A percentile compares a stretch with the other conserved stretches of the same genome.
Conservation (phyloP, 2,888 invertebrate genomes). For the Watsonalla binaria region DNA sequence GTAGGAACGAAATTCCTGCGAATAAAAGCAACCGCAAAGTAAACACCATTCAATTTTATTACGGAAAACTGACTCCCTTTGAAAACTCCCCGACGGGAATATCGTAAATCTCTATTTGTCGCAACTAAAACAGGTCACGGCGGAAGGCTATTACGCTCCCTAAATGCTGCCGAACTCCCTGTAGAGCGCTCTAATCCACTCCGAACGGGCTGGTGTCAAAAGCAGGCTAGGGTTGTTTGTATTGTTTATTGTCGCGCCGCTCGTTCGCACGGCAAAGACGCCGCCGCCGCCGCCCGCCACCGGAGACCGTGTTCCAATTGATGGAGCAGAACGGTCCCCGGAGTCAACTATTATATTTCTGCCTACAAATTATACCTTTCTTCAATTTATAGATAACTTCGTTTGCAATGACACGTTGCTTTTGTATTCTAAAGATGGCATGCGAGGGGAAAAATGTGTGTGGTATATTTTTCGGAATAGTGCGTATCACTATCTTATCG, state of each 20-base stretch:
- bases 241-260: constrained; percentile 76
- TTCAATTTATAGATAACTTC: constrained; percentile 32
- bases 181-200: constrained; percentile 76
- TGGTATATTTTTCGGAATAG: background rate
- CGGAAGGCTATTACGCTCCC: constrained; percentile 75
- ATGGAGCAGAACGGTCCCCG: constrained; percentile 49
- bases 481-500: background rate
- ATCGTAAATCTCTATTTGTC: constrained; percentile 78
- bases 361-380: constrained; percentile 49
- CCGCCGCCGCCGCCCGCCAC: constrained; percentile 41
- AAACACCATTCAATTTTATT: constrained; percentile 72
- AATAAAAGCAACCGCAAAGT: constrained; percentile 56
- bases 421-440: background rate
- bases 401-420: constrained; percentile 21
- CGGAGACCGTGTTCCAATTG: constrained; percentile 66
- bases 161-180: constrained; percentile 76
- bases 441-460: background rate
- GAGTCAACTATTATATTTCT: constrained; percentile 52
- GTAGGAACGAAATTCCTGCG: constrained; percentile 27
- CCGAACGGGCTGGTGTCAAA: constrained; percentile 76
- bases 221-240: constrained; percentile 76
- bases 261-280: constrained; percentile 69
- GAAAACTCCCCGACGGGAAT: constrained; percentile 62
- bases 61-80: constrained; percentile 54
- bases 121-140: constrained; percentile 78